Percentiles rank a stretch among this genome's conserved stretches.
Conservation (phyloP, 2,797 vertebrate genomes). For the Galago senegalensis region DNA sequence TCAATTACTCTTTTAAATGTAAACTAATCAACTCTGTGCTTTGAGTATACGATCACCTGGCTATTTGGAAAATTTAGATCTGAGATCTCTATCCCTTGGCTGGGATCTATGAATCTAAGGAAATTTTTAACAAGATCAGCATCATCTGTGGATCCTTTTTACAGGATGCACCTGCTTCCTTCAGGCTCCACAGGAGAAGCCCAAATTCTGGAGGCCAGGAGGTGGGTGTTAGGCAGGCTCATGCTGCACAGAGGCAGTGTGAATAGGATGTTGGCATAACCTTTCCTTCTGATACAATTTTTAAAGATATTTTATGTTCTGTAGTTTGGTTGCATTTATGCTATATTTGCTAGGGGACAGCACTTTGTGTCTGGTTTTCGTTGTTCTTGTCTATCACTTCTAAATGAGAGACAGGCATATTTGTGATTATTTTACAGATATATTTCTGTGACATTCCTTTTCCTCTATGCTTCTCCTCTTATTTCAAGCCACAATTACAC, state of each 20-base stretch:
- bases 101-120: neutral
- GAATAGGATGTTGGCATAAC: neutral
- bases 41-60: neutral
- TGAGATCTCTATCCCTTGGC: neutral
- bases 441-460: neutral
- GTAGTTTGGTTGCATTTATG: neutral
- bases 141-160: neutral
- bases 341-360: neutral
- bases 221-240: accelerated
- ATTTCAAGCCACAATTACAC: neutral
- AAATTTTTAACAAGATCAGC: neutral
- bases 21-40: neutral
- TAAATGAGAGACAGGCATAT: neutral
- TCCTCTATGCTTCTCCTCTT: neutral
- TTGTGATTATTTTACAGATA: neutral
- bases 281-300: neutral
- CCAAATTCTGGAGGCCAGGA: neutral
- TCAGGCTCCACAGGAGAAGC: accelerated
- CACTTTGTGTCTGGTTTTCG: neutral
- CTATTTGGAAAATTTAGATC: neutral
- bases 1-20: neutral
- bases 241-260: neutral
- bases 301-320: neutral
- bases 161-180: neutral
- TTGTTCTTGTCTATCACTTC: neutral